Base-by-base conservation (phyloP, 2,113 vertebrate species). In the Cettia cetti region DNA sequence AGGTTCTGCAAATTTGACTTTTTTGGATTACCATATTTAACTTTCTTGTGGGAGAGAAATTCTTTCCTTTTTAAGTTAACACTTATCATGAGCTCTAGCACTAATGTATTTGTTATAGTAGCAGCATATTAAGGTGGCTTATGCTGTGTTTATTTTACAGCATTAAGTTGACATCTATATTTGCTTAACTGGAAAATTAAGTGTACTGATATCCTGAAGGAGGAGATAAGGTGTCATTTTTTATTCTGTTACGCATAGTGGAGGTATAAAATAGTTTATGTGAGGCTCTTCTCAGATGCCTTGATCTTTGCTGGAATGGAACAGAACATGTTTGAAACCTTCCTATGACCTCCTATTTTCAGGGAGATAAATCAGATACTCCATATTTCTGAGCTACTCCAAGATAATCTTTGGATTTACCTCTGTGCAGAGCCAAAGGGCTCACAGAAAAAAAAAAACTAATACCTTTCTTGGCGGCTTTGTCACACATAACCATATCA, bases 141-240 rank as follows among this genome's bases (percentile, higher is more conserved):
- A 70, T 61, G 11, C 24, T 90, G n/a, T 68, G 47, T 72, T 94
- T 91, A 68, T 92, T 94, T 93, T 94, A 37, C 39, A 40, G n/a
- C 40, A 44, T 65, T 91, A 91, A 84, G 86, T 79, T 87, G 60
- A 90, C 16, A 11, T 47, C 31, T 89, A 13, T 80, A 83, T 33
- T 74, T 49, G 26, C 64, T 92, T 92, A 92, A 85, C 54, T 69
- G 50, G 49, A 89, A 90, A 94, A 92, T 49, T 70, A 90, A 86
- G 18, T 74, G 68, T 35, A 64, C 27, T 86, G 42, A 44, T 93
- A 79, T 66, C 44, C 61, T 89, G 33, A 84, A 75, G 70, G 31
- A 84, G 57, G 57, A 72, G 57, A 61, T 88, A 74, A 90, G n/a
- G 18, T 84, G 27, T 35, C 39, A 80, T 85, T 86, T 96, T 91